A percentile compares a stretch with the other conserved stretches of the same genome.
phyloP scores from a whole-genome alignment of 2,797 vertebrate genomes.

The Melanotaenia maccullochi region DNA sequence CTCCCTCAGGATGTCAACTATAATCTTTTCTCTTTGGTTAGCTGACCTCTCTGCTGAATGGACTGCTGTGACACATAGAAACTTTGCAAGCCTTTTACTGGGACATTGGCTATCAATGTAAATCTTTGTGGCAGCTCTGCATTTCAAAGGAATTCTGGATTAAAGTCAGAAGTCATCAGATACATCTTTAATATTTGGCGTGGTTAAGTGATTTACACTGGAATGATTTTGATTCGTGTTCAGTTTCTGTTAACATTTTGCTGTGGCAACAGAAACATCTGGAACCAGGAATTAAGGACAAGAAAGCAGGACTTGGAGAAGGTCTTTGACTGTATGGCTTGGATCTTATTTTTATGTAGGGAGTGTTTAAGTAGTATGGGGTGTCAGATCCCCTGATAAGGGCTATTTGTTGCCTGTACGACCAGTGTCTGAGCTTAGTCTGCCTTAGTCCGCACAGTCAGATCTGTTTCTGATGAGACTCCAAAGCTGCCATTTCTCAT shows the following conservation, averaged over 20 bases:
- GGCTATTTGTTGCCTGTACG: background rate
- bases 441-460: no score
- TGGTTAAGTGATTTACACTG: constrained; percentile 6
- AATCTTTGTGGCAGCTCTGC: background rate
- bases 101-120: constrained; percentile 21
- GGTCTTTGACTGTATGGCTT: background rate
- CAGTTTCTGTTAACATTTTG: background rate
- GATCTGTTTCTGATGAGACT: no score
- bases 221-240: background rate
- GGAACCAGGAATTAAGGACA: background rate
- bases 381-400: no score
- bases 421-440: no score
- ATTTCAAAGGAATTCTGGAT: constrained; percentile 7
- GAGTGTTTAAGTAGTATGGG: no score
- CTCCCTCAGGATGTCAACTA: constrained; percentile 43
- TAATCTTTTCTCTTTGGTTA: constrained; percentile 41
- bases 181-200: constrained; percentile 23
- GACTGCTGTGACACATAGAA: constrained; percentile 7
- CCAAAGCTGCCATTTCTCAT: background rate
- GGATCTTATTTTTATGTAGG: no score
- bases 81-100: constrained; percentile 14
- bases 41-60: constrained; percentile 28
- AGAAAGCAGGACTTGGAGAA: background rate
- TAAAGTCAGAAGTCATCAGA: constrained; percentile 17
- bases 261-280: background rate